phyloP scores from a whole-genome alignment of 2,888 invertebrate genomes.

The Heterodera filipjevi region DNA sequence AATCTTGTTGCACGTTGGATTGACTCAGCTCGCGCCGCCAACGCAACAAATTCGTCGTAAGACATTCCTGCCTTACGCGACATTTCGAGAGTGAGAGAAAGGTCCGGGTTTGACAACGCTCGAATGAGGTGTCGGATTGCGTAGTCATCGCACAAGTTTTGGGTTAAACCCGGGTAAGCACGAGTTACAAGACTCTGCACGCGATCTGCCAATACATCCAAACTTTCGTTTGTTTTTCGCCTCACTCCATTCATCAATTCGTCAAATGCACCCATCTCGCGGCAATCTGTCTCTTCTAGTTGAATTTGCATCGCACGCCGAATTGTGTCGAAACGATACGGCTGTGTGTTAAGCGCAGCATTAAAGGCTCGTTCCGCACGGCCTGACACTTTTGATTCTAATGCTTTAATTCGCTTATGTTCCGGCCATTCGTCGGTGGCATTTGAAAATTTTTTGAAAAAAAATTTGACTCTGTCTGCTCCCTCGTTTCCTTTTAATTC shows the following conservation, averaged over 20 bases:
- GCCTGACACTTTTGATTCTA: conserved; percentile 2
- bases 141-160: neutral
- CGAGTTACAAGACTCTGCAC: neutral
- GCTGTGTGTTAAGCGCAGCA: neutral
- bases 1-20: too few relatives aligned
- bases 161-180: conserved; percentile 1
- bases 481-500: too few relatives aligned
- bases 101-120: neutral
- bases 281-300: neutral
- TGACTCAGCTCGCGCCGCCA: too few relatives aligned
- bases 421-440: conserved; percentile 1
- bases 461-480: too few relatives aligned
- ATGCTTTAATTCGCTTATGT: neutral
- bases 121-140: neutral
- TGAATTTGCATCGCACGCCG: neutral
- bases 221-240: neutral
- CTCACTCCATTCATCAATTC: neutral
- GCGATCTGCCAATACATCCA: conserved; percentile 1
- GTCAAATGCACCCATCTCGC: neutral
- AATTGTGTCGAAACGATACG: conserved; percentile 4
- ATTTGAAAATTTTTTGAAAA: conserved; percentile 13
- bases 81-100: too few relatives aligned
- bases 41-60: too few relatives aligned
- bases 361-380: conserved; percentile 16
- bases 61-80: too few relatives aligned